These are phyloP conservation scores for Cydia splendana DNA, from an alignment of 1,140 invertebrate genomes.

Conservation along the genomic window DNA sequence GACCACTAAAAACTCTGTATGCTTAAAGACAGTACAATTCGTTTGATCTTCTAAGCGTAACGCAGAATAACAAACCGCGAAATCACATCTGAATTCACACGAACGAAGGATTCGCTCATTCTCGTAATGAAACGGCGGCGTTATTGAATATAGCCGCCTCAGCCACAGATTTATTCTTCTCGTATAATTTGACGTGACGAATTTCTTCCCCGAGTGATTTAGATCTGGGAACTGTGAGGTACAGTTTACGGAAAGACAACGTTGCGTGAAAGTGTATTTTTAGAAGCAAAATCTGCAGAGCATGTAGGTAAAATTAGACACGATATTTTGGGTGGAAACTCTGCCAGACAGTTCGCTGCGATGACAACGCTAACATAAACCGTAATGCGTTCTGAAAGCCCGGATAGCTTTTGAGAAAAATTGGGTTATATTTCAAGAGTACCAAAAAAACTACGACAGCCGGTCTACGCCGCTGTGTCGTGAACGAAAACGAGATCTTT, in stretches of 20 bases:
- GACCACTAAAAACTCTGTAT: not conserved
- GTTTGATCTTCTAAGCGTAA: conserved; percentile 14
- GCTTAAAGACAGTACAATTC: not conserved
- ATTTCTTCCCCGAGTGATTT: conserved; percentile 13
- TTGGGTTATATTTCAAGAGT: no score
- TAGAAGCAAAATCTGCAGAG: no score
- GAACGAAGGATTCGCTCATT: conserved; percentile 15
- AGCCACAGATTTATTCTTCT: conserved; percentile 25
- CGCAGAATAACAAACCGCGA: conserved; percentile 25
- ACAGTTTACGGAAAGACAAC: not conserved
- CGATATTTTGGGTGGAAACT: no score
- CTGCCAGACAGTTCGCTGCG: no score
- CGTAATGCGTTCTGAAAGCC: no score
- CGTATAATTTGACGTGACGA: conserved; percentile 31
- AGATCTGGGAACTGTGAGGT: not conserved
- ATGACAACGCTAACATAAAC: no score
- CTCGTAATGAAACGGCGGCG: conserved; percentile 23
- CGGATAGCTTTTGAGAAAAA: no score
- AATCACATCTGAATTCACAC: conserved; percentile 32
- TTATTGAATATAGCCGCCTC: conserved; percentile 28
- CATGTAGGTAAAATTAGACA: no score
- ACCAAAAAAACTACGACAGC: no score
- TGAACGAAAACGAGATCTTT: no score
- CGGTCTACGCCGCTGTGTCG: no score
- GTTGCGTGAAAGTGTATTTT: not conserved